These are phyloP conservation scores for Carcharodon carcharias DNA, from an alignment of 2,797 vertebrate species.

Conservation along the genomic window DNA sequence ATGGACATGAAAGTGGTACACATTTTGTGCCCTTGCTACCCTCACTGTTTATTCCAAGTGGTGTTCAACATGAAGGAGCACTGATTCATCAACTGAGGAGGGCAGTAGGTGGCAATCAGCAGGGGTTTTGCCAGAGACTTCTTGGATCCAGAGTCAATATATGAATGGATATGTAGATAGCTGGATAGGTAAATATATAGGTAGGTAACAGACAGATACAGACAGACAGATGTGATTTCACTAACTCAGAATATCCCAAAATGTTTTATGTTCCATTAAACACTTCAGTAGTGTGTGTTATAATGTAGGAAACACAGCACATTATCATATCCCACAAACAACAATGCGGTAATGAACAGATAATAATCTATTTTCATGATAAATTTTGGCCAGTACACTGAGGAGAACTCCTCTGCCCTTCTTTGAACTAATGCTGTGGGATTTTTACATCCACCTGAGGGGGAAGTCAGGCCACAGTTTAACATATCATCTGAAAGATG, in stretches of 20 bases:
- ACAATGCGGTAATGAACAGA: background rate
- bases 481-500: background rate
- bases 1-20: too few relatives aligned
- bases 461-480: background rate
- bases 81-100: too few relatives aligned
- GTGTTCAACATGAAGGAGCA: too few relatives aligned
- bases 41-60: too few relatives aligned
- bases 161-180: background rate
- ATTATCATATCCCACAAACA: background rate
- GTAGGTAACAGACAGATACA: background rate
- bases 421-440: background rate
- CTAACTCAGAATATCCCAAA: background rate
- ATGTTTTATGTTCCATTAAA: background rate
- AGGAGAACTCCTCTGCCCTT: background rate
- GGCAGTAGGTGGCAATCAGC: too few relatives aligned
- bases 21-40: too few relatives aligned
- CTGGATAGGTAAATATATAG: background rate
- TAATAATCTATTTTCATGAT: background rate
- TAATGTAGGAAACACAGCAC: background rate
- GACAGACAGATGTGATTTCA: background rate
- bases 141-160: too few relatives aligned
- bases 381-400: background rate
- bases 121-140: too few relatives aligned
- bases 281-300: background rate
- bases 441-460: background rate